Evolutionary conservation across 2,113 vertebrate genomes (phyloP), one percentile per base, ranked within the genome.

Genomic region (Perca flavescens): DNA sequence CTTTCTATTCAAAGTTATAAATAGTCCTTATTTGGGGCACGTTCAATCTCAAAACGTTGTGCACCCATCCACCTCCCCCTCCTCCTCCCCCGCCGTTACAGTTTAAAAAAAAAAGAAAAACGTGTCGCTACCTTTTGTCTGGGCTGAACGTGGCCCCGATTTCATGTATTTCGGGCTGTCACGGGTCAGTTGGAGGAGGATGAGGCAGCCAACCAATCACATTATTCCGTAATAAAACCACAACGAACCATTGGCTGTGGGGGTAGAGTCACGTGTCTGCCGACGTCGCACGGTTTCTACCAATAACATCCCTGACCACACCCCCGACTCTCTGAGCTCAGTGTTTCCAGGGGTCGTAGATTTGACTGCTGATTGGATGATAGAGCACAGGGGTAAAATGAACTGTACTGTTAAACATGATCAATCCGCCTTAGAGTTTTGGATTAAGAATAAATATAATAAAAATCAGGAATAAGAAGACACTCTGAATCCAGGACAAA

Each of bases 211-310:
- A 69, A 67, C 88, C 82, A 88, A 91, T 91, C 78, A 77, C 22
- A 82, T 57, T 15, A 13, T 40, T 21, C 25, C 10, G 7, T 21
- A 81, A 47, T 6, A 47, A 25, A 77, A 69, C 25, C 57, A 7
- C 50, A 90, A 91, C 88, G 84, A 86, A 86, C 31, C 12, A 90
- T 88, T 88, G 88, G 84, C 81, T 79, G 19, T 0, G 3, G 46
- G 17, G 12, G 7, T 4, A 0, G 0, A 21, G 6, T 11, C 60
- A 84, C 52, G 36, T 74, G 75, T 3, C 47, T 36, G 14, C 2
- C 76, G 74, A 86, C 54, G 73, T 80, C 49, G 1, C 21, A 1
- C 0, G 1, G 1, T 43, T 8, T 50, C 60, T 0, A 13, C 86
- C 84, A 89, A 73, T 89, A 2, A 36, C 16, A 34, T 56, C 46